Evolutionary conservation across 2,888 invertebrate genomes (phyloP).

Genomic region (Andrena bucephala): DNA sequence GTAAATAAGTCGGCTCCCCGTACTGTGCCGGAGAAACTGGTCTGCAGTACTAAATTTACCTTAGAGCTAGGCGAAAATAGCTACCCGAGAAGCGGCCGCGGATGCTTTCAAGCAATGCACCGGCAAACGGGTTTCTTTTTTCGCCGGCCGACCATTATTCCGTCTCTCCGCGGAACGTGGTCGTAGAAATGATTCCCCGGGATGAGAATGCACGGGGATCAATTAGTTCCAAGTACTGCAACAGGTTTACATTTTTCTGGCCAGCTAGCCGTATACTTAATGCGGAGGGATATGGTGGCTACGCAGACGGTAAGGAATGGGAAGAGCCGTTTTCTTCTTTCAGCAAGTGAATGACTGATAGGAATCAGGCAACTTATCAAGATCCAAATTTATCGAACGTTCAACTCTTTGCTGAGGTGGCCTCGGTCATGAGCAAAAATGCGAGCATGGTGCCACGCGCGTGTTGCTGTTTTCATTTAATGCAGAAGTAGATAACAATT

Average conservation of each 20-base stretch:
- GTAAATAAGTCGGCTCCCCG: conserved; percentile 26
- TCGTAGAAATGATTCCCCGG: background rate
- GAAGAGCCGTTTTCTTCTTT: conserved; percentile 1
- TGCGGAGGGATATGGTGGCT: no score
- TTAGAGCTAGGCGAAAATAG: conserved; percentile 73
- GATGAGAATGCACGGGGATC: background rate
- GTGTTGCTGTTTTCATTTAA: no score
- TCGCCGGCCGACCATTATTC: conserved; percentile 15
- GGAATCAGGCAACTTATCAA: conserved; percentile 9
- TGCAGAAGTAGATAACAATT: no score
- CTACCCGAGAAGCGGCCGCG: conserved; percentile 53
- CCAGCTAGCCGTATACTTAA: no score
- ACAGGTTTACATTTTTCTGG: no score
- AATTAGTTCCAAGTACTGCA: background rate
- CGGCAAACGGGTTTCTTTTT: conserved; percentile 49
- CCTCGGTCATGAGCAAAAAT: background rate
- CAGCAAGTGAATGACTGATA: conserved; percentile 18
- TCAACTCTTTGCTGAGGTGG: conserved; percentile 1
- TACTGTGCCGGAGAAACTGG: conserved; percentile 58
- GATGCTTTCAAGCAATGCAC: conserved; percentile 55
- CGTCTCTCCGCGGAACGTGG: background rate
- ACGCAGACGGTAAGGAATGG: background rate
- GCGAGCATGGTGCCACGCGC: background rate
- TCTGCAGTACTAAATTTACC: conserved; percentile 74
- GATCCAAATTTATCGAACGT: conserved; percentile 25